Percentiles rank a stretch among this genome's conserved stretches.
These are phyloP conservation scores for Nesogale talazaci DNA, from an alignment of 2,113 vertebrate species.

Conservation along the genomic window DNA sequence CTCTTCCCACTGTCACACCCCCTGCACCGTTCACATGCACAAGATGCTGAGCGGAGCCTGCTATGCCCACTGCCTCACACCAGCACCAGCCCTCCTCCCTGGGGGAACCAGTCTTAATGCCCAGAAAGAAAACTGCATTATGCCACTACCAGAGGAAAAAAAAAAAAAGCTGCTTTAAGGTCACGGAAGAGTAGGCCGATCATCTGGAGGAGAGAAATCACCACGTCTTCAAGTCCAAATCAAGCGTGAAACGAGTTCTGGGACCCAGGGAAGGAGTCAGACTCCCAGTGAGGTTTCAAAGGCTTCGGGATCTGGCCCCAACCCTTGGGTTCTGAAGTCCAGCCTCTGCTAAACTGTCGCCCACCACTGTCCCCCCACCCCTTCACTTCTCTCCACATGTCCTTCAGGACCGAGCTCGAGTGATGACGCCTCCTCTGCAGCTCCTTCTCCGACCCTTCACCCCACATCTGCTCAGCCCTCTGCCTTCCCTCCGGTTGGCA, in stretches of 20 bases:
- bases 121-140: slow-evolving; percentile 14
- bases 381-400: too few relatives aligned
- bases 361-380: neutral
- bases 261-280: neutral
- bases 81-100: neutral
- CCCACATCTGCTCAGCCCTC: neutral
- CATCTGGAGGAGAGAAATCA: slow-evolving; percentile 57
- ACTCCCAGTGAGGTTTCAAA: neutral
- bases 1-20: too few relatives aligned
- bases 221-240: slow-evolving; percentile 41
- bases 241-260: slow-evolving; percentile 43
- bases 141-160: neutral
- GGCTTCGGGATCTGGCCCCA: neutral
- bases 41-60: rapidly evolving
- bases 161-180: slow-evolving; percentile 48
- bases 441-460: neutral
- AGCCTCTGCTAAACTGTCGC: neutral
- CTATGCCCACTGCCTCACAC: neutral
- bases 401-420: neutral
- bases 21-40: neutral
- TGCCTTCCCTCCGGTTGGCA: too few relatives aligned
- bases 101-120: neutral
- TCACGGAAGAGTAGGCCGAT: slow-evolving; percentile 50
- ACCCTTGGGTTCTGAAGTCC: neutral
- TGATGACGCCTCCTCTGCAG: neutral